Evolutionary conservation across 2,113 vertebrate species (phyloP).

Genomic region (Neogobius melanostomus): DNA sequence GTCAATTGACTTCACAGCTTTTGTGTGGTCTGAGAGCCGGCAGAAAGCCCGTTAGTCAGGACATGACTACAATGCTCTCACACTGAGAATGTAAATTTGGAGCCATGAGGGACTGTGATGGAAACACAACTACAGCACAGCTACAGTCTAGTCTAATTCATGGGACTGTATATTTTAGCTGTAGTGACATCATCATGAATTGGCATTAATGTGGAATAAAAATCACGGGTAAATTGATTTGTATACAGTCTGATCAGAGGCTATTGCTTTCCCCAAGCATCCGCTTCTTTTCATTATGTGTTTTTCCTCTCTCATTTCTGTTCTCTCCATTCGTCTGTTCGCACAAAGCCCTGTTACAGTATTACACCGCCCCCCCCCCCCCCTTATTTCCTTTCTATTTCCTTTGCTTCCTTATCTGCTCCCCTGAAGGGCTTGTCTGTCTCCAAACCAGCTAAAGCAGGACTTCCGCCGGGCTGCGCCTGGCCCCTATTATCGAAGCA

Average conservation of each 20-base stretch:
- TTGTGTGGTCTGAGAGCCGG: not conserved
- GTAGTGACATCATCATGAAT: not conserved
- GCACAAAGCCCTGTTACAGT: conserved; percentile 30
- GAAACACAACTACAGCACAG: not conserved
- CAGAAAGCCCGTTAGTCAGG: not conserved
- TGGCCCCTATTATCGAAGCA: conserved; percentile 71
- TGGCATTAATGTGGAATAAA: not conserved
- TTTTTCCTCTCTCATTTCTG: conserved; percentile 4
- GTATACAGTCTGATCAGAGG: not conserved
- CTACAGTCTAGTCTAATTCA: not conserved
- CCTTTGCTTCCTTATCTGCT: conserved; percentile 50
- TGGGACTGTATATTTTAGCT: no score
- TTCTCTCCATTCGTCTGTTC: conserved; percentile 6
- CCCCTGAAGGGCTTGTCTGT: conserved; percentile 56
- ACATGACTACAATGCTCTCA: not conserved
- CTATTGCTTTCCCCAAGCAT: not conserved
- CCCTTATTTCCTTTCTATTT: conserved; percentile 32
- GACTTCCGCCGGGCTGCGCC: conserved; percentile 48
- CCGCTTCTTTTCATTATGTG: not conserved
- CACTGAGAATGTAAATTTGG: not conserved
- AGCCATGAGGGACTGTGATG: not conserved
- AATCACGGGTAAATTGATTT: not conserved
- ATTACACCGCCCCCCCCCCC: conserved; percentile 21
- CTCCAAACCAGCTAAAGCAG: conserved; percentile 58
- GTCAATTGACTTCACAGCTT: not conserved